Percentiles rank a stretch among this genome's conserved stretches.
Evolutionary conservation across 1,140 invertebrate species (phyloP).

Genomic region (Maniola jurtina): DNA sequence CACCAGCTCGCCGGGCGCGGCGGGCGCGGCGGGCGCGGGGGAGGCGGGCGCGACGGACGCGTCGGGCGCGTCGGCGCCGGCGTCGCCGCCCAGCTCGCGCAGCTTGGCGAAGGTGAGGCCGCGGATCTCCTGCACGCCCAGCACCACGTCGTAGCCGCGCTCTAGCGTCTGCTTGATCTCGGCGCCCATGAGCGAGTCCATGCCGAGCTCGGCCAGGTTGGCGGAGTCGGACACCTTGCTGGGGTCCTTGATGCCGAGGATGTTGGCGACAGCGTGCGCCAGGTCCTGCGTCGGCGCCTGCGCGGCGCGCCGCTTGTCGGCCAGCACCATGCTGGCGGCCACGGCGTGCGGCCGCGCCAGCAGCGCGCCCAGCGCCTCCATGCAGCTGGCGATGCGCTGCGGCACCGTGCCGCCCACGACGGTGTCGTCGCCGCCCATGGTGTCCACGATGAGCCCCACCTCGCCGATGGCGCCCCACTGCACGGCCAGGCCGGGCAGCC

Average conservation of each 20-base stretch:
- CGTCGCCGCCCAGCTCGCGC: slow-evolving; percentile 79
- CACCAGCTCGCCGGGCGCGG: slow-evolving; percentile 35
- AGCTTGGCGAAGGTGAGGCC: slow-evolving; percentile 87
- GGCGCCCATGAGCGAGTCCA: slow-evolving; percentile 98
- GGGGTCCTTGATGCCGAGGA: slow-evolving; percentile 91
- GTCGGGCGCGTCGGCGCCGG: slow-evolving; percentile 34
- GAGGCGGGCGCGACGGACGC: slow-evolving; percentile 30
- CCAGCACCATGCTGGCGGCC: slow-evolving; percentile 89
- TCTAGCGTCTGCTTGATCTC: slow-evolving; percentile 98
- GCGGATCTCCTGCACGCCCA: slow-evolving; percentile 95
- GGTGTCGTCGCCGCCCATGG: slow-evolving; percentile 90
- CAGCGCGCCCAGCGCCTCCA: slow-evolving; percentile 92
- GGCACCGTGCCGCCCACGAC: slow-evolving; percentile 95
- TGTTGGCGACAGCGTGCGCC: slow-evolving; percentile 88
- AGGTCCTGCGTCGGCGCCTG: slow-evolving; percentile 79
- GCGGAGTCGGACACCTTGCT: slow-evolving; percentile 86
- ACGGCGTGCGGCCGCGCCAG: slow-evolving; percentile 93
- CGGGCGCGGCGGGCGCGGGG: slow-evolving; percentile 33
- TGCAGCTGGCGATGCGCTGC: slow-evolving; percentile 93
- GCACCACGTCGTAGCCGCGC: slow-evolving; percentile 91
- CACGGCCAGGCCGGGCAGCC: slow-evolving; percentile 89
- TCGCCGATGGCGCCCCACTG: slow-evolving; percentile 99
- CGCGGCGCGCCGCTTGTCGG: slow-evolving; percentile 83
- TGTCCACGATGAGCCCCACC: slow-evolving; percentile 94
- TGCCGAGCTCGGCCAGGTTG: slow-evolving; percentile 94